Evolutionary conservation across 1,140 invertebrate species (phyloP).

Genomic region (Eulimnadia texana): DNA sequence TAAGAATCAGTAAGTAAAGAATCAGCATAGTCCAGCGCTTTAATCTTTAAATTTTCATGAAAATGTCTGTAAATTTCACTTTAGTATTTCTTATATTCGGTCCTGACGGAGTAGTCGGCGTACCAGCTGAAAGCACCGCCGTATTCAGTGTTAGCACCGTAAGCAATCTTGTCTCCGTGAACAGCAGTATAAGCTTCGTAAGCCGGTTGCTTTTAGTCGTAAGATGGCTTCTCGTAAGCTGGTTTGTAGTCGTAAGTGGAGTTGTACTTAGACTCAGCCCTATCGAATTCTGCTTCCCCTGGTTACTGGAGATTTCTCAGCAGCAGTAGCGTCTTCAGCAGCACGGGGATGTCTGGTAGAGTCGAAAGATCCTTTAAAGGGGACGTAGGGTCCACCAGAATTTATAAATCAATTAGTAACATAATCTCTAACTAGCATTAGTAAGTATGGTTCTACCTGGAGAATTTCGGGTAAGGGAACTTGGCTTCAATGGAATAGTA

Average conservation of each 20-base stretch:
- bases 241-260: not conserved
- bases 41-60: too few species aligned
- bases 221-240: not conserved
- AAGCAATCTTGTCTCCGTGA: not conserved
- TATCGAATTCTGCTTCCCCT: not conserved
- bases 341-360: not conserved
- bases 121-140: not conserved
- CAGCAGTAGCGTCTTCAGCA: not conserved
- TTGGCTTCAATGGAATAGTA: not conserved
- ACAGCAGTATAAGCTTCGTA: not conserved
- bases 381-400: not conserved
- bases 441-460: not conserved
- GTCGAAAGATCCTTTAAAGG: not conserved
- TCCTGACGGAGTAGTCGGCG: not conserved
- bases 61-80: not conserved
- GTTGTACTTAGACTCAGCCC: not conserved
- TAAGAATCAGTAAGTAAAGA: too few species aligned
- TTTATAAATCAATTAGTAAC: not conserved
- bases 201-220: not conserved
- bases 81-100: not conserved
- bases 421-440: not conserved
- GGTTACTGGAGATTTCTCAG: not conserved
- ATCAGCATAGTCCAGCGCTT: not conserved
- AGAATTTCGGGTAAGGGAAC: constrained; percentile 2
- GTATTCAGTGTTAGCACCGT: not conserved